Evolutionary conservation across 2,888 invertebrate genomes (phyloP), one percentile per base, ranked within the genome.

Genomic region (Nomada ferruginata): DNA sequence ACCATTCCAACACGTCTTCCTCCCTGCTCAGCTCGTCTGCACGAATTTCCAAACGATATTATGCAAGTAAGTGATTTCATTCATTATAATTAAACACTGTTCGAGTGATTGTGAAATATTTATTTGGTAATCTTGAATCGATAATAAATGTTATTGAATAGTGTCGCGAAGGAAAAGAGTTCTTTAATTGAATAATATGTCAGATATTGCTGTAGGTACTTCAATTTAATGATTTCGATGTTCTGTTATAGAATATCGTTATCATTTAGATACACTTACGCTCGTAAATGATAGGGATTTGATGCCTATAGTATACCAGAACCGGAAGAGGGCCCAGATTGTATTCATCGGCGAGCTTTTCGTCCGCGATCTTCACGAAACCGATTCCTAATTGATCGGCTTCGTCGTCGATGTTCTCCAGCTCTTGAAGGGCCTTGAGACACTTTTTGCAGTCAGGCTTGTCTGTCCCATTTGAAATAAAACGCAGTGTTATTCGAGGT

Each of bases 351-450:
- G 98, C 98, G 88, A 98, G 95, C 90, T 96, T 96, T 94, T 98
- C 97, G 93, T 98, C 98, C 91, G 98, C 97, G 92, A 98, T 98
- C 94, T 98, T 98, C 85, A 98, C 98, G 94, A 98, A 98, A 88
- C 98, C 98, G 92, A 98, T 98, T 84, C 98, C 98, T 86, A 98
- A 95, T 94, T 98, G 98, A 94, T 98, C 98, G 52, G 98, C 98
- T 94, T 98, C 98, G 91, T 98, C 98, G 92, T 98, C 98, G 92
- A 98, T 98, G 94, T 98, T 98, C 94, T 98, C 98, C 94, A 98
- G 94, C 94, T 98, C 98, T 94, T 97, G 97, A 84, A 98, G 95
- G 75, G 97, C 98, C 94, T 97, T 98, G 80, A 97, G 96, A 94
- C 98, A 98, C 94, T 97, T 98, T 93, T 97, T 97, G 95, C 98